phyloP scores from a whole-genome alignment of 1,140 invertebrate genomes.

The Plectrocnemia conspersa region DNA sequence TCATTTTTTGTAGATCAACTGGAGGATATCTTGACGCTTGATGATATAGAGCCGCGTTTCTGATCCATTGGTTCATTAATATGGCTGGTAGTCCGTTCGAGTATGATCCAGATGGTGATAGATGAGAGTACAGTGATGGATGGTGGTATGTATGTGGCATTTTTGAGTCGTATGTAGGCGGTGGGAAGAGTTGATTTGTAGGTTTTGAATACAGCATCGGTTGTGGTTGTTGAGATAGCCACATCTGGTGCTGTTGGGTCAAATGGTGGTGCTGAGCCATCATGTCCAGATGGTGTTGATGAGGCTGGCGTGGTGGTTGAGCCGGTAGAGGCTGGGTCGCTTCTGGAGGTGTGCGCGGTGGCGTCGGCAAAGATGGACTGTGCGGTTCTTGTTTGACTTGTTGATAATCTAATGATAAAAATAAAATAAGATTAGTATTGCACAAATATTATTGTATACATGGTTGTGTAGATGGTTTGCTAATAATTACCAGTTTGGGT shows the following conservation, averaged over 20 bases:
- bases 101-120: slow-evolving; percentile 42
- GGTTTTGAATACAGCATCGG: no score
- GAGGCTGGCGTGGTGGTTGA: slow-evolving; percentile 36
- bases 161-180: slow-evolving; percentile 21
- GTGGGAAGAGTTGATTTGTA: slow-evolving; percentile 4
- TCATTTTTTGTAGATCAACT: slow-evolving; percentile 45
- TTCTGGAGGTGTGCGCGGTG: slow-evolving; percentile 67
- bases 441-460: no score
- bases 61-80: slow-evolving; percentile 67
- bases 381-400: slow-evolving; percentile 61
- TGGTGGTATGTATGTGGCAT: slow-evolving; percentile 24
- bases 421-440: no score
- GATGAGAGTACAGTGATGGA: no score
- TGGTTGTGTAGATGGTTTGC: no score
- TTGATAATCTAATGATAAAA: no score
- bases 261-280: slow-evolving; percentile 30
- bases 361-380: slow-evolving; percentile 62
- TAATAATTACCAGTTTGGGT: background rate
- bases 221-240: slow-evolving; percentile 34
- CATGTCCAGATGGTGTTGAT: slow-evolving; percentile 18
- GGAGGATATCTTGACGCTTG: slow-evolving; percentile 49
- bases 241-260: slow-evolving; percentile 32
- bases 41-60: slow-evolving; percentile 63
- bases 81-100: slow-evolving; percentile 53
- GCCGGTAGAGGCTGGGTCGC: slow-evolving; percentile 35